Percentiles rank a stretch among this genome's conserved stretches.
These are phyloP conservation scores for Tortricodes alternella DNA, from an alignment of 2,888 invertebrate species.

Conservation along the genomic window DNA sequence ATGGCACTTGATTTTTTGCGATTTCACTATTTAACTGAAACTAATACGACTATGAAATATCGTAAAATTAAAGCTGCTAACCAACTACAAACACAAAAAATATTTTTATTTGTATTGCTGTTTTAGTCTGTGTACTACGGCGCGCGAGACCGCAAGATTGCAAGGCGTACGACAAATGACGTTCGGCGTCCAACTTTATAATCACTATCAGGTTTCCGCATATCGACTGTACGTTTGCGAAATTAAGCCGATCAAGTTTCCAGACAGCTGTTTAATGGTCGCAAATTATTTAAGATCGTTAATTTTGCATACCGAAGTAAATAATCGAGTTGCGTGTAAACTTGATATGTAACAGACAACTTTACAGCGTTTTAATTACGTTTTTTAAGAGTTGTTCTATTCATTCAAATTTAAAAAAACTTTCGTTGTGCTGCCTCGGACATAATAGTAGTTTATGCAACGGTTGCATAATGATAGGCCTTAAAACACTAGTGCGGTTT, in stretches of 20 bases:
- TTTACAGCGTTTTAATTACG: background rate
- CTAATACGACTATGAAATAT: no score
- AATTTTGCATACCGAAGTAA: background rate
- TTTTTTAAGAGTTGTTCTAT: background rate
- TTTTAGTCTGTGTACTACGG: conserved; percentile 5
- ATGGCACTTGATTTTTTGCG: no score
- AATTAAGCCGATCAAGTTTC: conserved; percentile 17
- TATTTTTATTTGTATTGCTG: background rate
- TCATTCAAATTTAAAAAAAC: no score
- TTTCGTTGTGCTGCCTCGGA: no score
- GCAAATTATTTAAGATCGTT: conserved; percentile 7
- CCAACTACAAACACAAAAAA: no score
- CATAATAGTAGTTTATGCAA: no score
- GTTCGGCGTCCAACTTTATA: conserved; percentile 58
- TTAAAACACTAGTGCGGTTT: no score
- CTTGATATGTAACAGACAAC: background rate
- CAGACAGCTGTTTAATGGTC: conserved; percentile 17
- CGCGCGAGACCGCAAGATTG: conserved; percentile 36
- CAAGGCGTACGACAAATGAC: conserved; percentile 70
- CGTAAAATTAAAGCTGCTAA: no score
- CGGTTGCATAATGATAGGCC: no score
- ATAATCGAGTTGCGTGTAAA: background rate
- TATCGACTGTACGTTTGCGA: conserved; percentile 55
- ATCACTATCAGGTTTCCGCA: conserved; percentile 68
- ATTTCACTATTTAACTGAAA: no score